Evolutionary conservation across 2,888 invertebrate genomes (phyloP).

Genomic region (Calameuta filiformis): DNA sequence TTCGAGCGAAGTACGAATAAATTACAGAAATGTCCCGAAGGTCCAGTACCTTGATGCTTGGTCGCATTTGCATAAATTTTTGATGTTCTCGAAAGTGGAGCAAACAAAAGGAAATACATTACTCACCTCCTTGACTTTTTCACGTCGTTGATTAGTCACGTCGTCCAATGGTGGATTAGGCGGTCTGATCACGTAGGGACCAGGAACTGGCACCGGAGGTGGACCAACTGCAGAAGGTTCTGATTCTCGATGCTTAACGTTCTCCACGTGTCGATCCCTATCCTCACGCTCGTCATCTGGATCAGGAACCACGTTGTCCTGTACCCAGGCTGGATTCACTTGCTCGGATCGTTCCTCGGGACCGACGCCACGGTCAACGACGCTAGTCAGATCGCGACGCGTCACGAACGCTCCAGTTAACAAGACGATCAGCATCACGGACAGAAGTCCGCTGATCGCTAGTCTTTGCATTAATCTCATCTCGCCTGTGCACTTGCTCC

Average conservation of each 20-base stretch:
- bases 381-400: slow-evolving; percentile 53
- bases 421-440: slow-evolving; percentile 59
- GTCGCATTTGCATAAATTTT: neutral
- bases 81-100: neutral
- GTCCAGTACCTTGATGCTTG: neutral
- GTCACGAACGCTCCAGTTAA: slow-evolving; percentile 59
- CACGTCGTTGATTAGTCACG: slow-evolving; percentile 58
- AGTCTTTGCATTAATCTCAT: slow-evolving; percentile 61
- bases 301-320: slow-evolving; percentile 53
- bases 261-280: slow-evolving; percentile 30
- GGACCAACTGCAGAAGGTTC: slow-evolving; percentile 41
- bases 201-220: slow-evolving; percentile 30
- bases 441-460: slow-evolving; percentile 61
- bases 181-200: slow-evolving; percentile 45
- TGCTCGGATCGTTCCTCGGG: slow-evolving; percentile 57
- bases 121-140: slow-evolving; percentile 64
- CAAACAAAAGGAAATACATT: neutral
- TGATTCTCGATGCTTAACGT: slow-evolving; percentile 33
- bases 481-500: slow-evolving; percentile 47
- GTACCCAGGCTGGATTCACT: slow-evolving; percentile 56
- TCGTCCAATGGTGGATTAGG: slow-evolving; percentile 60
- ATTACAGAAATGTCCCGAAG: neutral
- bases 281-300: slow-evolving; percentile 39
- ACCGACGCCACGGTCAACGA: slow-evolving; percentile 55
- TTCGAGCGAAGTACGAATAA: neutral